Evolutionary conservation across 2,797 vertebrate species (phyloP).

Genomic region (Xyrichtys novacula): DNA sequence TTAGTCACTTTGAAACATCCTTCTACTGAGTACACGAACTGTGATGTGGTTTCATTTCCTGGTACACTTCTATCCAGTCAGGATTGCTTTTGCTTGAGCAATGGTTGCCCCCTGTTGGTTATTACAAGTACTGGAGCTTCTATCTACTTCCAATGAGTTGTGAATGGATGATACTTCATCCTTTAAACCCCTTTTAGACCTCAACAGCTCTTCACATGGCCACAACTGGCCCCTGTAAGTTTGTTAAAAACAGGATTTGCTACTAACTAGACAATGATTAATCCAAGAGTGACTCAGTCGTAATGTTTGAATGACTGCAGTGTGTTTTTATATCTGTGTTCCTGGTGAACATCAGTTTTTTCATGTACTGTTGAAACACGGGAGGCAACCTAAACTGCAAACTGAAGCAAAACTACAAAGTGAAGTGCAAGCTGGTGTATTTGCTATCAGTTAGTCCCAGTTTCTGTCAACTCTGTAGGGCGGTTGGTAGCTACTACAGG

Average conservation of each 20-base stretch:
- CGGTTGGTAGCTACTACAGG: conserved; percentile 24
- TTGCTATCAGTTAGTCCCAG: conserved; percentile 10
- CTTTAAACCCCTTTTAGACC: too few species aligned
- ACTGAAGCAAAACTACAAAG: conserved; percentile 11
- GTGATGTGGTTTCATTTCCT: too few species aligned
- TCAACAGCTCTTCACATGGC: background rate
- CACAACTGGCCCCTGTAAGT: background rate
- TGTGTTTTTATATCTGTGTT: background rate
- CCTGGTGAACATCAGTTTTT: background rate
- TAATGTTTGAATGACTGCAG: background rate
- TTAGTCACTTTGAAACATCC: too few species aligned
- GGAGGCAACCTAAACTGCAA: conserved; percentile 1
- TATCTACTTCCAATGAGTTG: too few species aligned
- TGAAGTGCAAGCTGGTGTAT: conserved; percentile 1
- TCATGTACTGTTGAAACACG: background rate
- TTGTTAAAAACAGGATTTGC: background rate
- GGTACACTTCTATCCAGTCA: too few species aligned
- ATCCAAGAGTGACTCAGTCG: background rate
- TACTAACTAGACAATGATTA: background rate
- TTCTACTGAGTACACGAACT: too few species aligned
- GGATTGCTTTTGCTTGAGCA: too few species aligned
- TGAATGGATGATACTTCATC: too few species aligned
- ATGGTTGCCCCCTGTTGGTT: too few species aligned
- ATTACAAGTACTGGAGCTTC: too few species aligned
- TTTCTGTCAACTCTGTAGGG: conserved; percentile 39